Evolutionary conservation across 2,797 vertebrate genomes (phyloP).

Genomic region (Pyrrhura leucotis): DNA sequence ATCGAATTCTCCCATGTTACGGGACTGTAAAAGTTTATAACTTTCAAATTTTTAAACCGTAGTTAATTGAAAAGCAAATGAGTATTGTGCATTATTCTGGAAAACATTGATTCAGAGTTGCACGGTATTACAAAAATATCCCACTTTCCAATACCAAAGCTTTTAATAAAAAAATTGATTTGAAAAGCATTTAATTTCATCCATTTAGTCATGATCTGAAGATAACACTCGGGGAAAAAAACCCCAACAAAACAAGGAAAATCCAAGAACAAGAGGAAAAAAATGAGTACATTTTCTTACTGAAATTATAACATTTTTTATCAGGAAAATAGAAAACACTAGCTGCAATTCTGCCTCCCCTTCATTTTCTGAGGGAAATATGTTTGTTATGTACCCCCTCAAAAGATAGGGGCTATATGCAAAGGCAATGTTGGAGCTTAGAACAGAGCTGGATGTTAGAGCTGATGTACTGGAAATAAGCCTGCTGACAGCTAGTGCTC

Average conservation of each 20-base stretch:
- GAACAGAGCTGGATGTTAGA: neutral
- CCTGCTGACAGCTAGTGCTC: neutral
- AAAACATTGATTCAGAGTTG: neutral
- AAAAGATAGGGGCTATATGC: neutral
- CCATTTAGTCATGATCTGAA: neutral
- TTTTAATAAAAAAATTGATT: neutral
- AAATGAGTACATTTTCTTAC: neutral
- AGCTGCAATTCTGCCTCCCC: neutral
- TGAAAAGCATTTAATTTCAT: neutral
- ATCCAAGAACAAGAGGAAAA: neutral
- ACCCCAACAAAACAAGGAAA: neutral
- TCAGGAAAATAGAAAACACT: neutral
- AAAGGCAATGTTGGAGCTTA: neutral
- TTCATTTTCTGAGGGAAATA: neutral
- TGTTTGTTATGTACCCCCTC: neutral
- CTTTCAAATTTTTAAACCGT: neutral
- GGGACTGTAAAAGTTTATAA: neutral
- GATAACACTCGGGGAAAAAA: neutral
- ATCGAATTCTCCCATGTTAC: neutral
- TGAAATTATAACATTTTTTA: neutral
- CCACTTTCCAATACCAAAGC: neutral
- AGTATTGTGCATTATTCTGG: neutral
- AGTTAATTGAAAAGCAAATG: neutral
- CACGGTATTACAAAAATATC: neutral
- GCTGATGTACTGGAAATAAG: rapidly evolving